Evolutionary conservation across 2,797 vertebrate genomes (phyloP).

Genomic region (Pelodytes ibericus): DNA sequence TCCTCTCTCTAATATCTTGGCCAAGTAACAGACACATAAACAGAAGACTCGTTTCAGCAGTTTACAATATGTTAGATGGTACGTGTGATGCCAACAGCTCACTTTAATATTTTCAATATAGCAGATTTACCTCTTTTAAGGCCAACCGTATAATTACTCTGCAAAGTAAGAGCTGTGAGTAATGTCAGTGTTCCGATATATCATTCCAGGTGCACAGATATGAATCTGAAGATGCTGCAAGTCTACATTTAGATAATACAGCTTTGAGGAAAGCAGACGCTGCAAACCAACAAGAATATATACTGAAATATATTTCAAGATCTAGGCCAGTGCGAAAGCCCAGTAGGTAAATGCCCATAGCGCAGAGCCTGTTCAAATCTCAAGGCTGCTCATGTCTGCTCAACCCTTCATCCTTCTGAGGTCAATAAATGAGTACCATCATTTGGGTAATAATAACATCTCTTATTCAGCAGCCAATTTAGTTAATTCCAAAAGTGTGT

Average conservation of each 20-base stretch:
- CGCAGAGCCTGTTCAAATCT: no score
- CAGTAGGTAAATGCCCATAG: no score
- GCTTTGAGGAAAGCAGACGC: constrained; percentile 52
- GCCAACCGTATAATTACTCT: constrained; percentile 57
- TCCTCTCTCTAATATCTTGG: constrained; percentile 33
- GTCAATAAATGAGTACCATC: no score
- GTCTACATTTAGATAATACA: constrained; percentile 53
- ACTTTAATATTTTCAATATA: constrained; percentile 55
- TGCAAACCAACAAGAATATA: constrained; percentile 48
- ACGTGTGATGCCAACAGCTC: constrained; percentile 56
- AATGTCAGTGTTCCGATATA: constrained; percentile 38
- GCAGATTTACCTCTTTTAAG: constrained; percentile 58
- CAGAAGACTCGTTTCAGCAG: constrained; percentile 58
- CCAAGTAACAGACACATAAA: constrained; percentile 50
- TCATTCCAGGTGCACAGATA: constrained; percentile 54
- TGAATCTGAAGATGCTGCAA: constrained; percentile 39
- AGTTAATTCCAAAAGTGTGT: no score
- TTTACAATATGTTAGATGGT: constrained; percentile 57
- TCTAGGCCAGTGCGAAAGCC: no score
- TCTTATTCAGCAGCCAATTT: no score
- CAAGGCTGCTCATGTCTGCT: no score
- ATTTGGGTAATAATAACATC: no score
- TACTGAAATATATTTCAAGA: no score
- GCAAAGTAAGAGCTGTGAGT: constrained; percentile 57
- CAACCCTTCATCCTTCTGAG: no score